Conservation (phyloP, 2,797 vertebrate species). For the Malacoraja senta region DNA sequence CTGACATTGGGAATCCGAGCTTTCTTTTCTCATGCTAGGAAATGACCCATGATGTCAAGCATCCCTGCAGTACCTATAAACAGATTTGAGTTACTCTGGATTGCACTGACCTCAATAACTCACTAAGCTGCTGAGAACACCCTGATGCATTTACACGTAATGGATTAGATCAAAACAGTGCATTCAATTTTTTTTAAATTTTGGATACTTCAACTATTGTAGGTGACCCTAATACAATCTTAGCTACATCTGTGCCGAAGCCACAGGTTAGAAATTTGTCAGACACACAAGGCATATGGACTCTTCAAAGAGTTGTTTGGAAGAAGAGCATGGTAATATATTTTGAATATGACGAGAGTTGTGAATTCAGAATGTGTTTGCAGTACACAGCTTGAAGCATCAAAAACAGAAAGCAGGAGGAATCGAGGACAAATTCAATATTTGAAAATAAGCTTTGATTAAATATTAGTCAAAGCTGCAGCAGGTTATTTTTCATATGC, state of each 20-base stretch:
- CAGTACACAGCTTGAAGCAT: neutral
- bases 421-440: neutral
- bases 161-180: conserved; percentile 12
- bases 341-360: conserved; percentile 9
- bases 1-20: conserved; percentile 36
- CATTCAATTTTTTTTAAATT: neutral
- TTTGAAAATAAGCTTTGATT: neutral
- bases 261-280: neutral
- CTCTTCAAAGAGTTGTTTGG: conserved; percentile 20
- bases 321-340: neutral
- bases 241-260: neutral
- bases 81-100: conserved; percentile 27
- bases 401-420: neutral
- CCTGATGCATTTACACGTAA: conserved; percentile 19
- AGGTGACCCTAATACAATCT: neutral
- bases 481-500: neutral
- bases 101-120: conserved; percentile 28
- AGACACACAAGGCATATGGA: neutral
- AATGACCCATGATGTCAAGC: conserved; percentile 35
- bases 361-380: neutral
- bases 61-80: conserved; percentile 24
- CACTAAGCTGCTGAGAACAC: conserved; percentile 19
- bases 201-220: neutral
- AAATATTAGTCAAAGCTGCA: neutral
- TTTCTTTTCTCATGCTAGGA: conserved; percentile 24